Evolutionary conservation across 2,113 vertebrate species (phyloP), one percentile per base, ranked within the genome.

Genomic region (Salminus brasiliensis): DNA sequence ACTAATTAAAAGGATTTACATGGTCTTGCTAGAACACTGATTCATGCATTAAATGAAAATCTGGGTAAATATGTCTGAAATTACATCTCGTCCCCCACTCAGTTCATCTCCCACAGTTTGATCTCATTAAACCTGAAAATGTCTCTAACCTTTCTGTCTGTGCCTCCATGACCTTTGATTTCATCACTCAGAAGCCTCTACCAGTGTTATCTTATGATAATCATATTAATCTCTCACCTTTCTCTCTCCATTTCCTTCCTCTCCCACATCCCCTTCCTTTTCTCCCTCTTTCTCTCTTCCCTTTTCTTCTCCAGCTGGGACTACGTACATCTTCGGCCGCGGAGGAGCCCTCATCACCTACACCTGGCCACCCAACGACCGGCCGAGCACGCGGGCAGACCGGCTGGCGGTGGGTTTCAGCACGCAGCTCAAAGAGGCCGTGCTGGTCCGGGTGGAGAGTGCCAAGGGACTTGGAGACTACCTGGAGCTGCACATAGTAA

Each of bases 401-500:
- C 94, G 96, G 86, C 94, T 97, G 93, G 96, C 96, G 32, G 95
- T 97, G 89, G 96, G 96, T 90, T 97, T 97, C 92, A 97, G 96
- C 91, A 96, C 96, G 0, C 95, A 97, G 88, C 95, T 96, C 86
- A 95, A 95, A 85, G 95, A 95, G 29, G 96, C 96, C 0, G 89
- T 96, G 74, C 91, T 97, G 88, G 95, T 97, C 83, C 93, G 96
- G 67, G 96, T 97, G 86, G 96, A 97, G 92, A 97, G 96, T 0
- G 95, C 95, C 85, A 94, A 95, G 0, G 95, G 95, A 91, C 94
- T 97, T 13, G 95, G 95, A 34, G 96, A 97, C 90, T 97, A 96
- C 85, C 90, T 97, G 87, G 94, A 97, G 89, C 94, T 97, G 75
- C 96, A 97, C 91, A 96, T 97, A 87, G 96, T 97, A 96, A 97